Conservation (phyloP, 2,888 invertebrate species). For the Thymelicus lineola region DNA sequence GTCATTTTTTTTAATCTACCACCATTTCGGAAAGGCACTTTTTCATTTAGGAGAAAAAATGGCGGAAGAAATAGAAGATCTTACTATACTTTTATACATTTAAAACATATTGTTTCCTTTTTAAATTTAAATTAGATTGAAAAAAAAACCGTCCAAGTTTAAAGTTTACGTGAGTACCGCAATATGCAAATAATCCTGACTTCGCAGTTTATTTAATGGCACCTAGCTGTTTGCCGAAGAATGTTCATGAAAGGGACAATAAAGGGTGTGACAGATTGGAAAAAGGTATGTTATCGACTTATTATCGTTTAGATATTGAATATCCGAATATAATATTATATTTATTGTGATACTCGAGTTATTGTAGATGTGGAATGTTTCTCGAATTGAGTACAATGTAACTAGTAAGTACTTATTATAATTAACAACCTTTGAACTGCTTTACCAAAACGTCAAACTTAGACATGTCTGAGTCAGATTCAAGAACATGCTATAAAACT, state of each 20-base stretch:
- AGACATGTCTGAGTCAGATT: too few relatives aligned
- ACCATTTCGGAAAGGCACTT: too few relatives aligned
- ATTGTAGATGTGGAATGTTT: background rate
- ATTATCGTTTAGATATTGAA: constrained; percentile 5
- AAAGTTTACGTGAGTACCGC: constrained; percentile 9
- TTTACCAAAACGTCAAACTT: too few relatives aligned
- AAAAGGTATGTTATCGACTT: constrained; percentile 11
- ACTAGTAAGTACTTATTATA: too few relatives aligned
- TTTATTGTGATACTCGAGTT: background rate
- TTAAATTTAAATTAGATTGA: background rate
- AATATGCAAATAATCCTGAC: constrained; percentile 39
- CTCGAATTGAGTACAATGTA: too few relatives aligned
- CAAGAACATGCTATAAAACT: too few relatives aligned
- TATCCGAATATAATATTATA: constrained; percentile 1
- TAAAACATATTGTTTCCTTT: background rate
- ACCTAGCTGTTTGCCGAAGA: constrained; percentile 35
- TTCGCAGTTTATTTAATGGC: constrained; percentile 38
- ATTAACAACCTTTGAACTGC: too few relatives aligned
- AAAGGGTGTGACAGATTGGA: constrained; percentile 30
- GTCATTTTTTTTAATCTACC: too few relatives aligned
- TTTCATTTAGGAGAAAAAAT: too few relatives aligned
- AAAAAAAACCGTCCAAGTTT: background rate
- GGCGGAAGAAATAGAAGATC: too few relatives aligned
- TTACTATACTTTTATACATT: too few relatives aligned
- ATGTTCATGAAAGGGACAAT: constrained; percentile 29